Evolutionary conservation across 2,113 vertebrate genomes (phyloP).

Genomic region (Pitta sordida): DNA sequence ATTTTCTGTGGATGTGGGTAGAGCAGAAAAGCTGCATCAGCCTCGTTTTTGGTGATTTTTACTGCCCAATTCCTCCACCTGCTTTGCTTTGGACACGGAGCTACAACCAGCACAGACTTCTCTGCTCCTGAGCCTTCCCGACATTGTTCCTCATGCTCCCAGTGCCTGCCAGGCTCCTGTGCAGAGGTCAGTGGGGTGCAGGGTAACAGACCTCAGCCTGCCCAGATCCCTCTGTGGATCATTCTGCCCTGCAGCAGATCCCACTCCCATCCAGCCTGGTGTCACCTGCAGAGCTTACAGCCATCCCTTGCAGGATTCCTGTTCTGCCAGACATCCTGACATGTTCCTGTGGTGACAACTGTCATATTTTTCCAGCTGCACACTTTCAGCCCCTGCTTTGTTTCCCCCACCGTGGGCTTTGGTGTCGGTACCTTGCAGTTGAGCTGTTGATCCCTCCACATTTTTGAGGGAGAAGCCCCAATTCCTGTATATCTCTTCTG

Average conservation of each 20-base stretch:
- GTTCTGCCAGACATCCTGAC: accelerated
- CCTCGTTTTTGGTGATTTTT: not conserved
- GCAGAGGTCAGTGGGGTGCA: not conserved
- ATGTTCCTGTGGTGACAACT: accelerated
- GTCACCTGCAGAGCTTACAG: not conserved
- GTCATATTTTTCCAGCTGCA: not conserved
- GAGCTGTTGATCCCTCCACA: not conserved
- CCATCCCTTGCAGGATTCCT: accelerated
- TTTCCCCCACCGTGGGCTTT: accelerated
- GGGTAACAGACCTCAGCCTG: not conserved
- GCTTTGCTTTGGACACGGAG: not conserved
- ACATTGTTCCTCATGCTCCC: not conserved
- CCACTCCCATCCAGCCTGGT: not conserved
- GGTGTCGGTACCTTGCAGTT: not conserved
- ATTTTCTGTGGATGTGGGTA: not conserved
- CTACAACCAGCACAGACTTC: not conserved
- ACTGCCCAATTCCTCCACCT: not conserved
- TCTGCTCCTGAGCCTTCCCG: constrained; percentile 23
- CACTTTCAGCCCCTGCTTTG: not conserved
- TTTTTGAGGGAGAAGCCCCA: not conserved
- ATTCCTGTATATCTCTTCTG: accelerated
- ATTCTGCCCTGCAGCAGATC: not conserved
- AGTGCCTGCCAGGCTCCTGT: not conserved
- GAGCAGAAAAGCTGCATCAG: not conserved
- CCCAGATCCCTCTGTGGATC: not conserved